phyloP scores from a whole-genome alignment of 2,797 vertebrate species.

The Ctenosaura bakeri region DNA sequence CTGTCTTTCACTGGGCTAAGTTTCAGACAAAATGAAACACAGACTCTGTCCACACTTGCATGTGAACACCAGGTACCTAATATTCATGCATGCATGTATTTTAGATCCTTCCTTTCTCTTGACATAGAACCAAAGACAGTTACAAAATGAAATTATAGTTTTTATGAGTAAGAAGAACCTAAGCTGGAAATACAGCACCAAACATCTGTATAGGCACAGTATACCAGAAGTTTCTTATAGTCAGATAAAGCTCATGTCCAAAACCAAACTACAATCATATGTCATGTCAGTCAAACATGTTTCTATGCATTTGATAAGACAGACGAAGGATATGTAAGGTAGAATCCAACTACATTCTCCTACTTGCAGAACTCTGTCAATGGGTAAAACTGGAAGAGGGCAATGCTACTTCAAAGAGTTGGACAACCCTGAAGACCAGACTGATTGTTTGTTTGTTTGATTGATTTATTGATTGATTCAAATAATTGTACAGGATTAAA shows the following conservation, averaged over 20 bases:
- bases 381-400: neutral
- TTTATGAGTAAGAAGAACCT: neutral
- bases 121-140: neutral
- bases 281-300: neutral
- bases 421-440: neutral
- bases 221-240: neutral
- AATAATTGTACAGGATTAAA: too few relatives aligned
- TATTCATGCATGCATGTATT: neutral
- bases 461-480: too few relatives aligned
- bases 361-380: neutral
- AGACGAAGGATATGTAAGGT: neutral
- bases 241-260: neutral
- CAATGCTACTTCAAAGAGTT: neutral
- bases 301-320: neutral
- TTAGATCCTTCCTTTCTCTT: too few relatives aligned
- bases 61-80: neutral
- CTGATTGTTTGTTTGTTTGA: too few relatives aligned
- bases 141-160: neutral
- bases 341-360: neutral
- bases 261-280: neutral
- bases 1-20: neutral
- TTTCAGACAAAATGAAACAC: neutral
- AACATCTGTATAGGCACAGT: neutral
- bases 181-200: neutral
- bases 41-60: neutral